Evolutionary conservation across 2,113 vertebrate species (phyloP).

Genomic region (Hystrix brachyura): DNA sequence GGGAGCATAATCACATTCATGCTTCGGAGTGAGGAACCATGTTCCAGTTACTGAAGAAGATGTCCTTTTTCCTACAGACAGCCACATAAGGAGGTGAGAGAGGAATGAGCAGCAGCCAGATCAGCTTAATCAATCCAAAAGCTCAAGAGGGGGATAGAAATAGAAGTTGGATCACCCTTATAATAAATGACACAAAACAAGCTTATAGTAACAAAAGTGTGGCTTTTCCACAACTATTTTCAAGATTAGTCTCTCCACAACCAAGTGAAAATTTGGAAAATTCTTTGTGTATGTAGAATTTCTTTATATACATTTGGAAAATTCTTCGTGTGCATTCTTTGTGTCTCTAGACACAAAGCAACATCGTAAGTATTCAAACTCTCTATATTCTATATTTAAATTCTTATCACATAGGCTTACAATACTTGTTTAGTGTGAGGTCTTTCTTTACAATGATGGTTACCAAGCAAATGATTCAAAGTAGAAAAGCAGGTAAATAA

Average conservation of each 20-base stretch:
- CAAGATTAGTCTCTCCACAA: not conserved
- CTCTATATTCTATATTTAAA: not conserved
- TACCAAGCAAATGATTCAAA: not conserved
- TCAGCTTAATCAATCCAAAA: not conserved
- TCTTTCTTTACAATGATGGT: not conserved
- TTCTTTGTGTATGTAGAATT: not conserved
- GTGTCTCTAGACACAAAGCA: not conserved
- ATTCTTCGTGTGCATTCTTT: not conserved
- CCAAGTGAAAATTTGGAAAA: slow-evolving; percentile 7
- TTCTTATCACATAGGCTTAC: not conserved
- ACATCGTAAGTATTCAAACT: not conserved
- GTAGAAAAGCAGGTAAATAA: not conserved
- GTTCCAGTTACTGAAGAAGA: not conserved
- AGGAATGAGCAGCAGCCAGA: not conserved
- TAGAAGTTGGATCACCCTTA: not conserved
- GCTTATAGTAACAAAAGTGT: not conserved
- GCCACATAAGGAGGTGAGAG: not conserved
- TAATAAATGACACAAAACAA: not conserved
- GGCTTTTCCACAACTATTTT: not conserved
- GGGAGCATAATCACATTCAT: not conserved
- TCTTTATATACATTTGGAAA: not conserved
- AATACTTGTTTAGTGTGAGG: not conserved
- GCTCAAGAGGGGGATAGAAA: not conserved
- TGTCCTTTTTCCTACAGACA: not conserved
- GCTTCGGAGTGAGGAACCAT: not conserved